Base-by-base conservation (phyloP, 2,797 vertebrate species). In the Muraenolepis orangiensis region DNA sequence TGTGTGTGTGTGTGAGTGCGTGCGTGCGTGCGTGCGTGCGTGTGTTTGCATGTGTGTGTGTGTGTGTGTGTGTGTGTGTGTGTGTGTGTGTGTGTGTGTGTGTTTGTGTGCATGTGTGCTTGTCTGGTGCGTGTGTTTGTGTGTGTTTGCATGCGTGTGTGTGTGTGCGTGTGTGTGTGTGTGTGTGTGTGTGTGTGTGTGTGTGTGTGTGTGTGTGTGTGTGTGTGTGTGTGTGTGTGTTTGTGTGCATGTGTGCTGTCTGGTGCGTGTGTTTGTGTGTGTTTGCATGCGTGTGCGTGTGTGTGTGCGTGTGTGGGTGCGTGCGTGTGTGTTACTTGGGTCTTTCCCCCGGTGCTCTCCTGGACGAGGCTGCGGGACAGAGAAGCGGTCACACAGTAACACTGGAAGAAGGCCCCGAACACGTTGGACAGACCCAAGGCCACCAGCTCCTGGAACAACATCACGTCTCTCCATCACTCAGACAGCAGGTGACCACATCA, bases 331-430 rank as follows among this genome's bases (percentile, higher is more conserved):
- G 42, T 87, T 86, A 98, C 97, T 94, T 98, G 97, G 66, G 96
- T 97, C 85, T 95, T 95, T 5, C 97, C 96, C 2, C 97, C 97
- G 0, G 96, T 94, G 87, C 91, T 94, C 86, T 98, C 97, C 89
- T 98, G 96, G 12, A 98, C 93, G 36, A 98, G 91, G 75, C 95
- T 96, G 46, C 96, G 95, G 0, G 97, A 98, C 94, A 99, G 89
- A 26, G 97, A 98, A 20, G 95, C 94, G 71, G 96, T 96, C 82
- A 98, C 94, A 1, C 94, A 91, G 23, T 96, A 98, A 80, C 97
- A 98, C 72, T 94, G 95, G 85, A 99, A 99, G 81, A 96, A 91
- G 23, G 95, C 87, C 0, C 97, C 96, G 0, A 96, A 8, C 13
- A 93, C 79, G 87, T 99, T 98, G 82, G 93, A 92, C 32, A 99